Conservation (phyloP, 2,113 vertebrate genomes). For the Rutilus rutilus region DNA sequence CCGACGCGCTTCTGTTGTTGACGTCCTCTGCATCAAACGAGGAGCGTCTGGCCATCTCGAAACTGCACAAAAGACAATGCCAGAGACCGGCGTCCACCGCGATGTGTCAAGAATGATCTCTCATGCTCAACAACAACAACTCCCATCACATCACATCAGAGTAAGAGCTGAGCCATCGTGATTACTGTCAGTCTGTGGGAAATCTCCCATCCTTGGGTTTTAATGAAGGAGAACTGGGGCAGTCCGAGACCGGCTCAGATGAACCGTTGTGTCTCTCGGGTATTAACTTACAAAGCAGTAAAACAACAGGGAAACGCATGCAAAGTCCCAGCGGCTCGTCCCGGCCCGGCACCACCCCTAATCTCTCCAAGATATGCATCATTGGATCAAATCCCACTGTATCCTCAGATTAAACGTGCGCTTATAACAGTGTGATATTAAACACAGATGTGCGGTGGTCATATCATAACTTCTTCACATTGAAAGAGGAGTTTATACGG, state of each 20-base stretch:
- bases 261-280: constrained; percentile 73
- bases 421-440: constrained; percentile 71
- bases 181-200: constrained; percentile 70
- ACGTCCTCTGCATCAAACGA: constrained; percentile 28
- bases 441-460: constrained; percentile 72
- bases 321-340: constrained; percentile 58
- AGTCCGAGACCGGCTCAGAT: constrained; percentile 67
- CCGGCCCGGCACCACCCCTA: constrained; percentile 64
- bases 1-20: neutral
- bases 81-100: neutral
- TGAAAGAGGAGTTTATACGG: constrained; percentile 13
- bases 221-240: constrained; percentile 71
- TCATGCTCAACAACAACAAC: constrained; percentile 8
- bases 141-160: neutral
- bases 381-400: constrained; percentile 73
- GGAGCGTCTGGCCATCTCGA: neutral
- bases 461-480: constrained; percentile 64
- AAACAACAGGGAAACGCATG: constrained; percentile 68
- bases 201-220: constrained; percentile 66
- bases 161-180: neutral
- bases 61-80: constrained; percentile 2
- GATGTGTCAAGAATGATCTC: constrained; percentile 6
- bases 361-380: constrained; percentile 76
- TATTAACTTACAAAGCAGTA: constrained; percentile 77
- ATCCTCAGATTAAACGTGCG: constrained; percentile 67